Base-by-base conservation (phyloP, 2,797 vertebrate species). In the Sebastes paucispinis region DNA sequence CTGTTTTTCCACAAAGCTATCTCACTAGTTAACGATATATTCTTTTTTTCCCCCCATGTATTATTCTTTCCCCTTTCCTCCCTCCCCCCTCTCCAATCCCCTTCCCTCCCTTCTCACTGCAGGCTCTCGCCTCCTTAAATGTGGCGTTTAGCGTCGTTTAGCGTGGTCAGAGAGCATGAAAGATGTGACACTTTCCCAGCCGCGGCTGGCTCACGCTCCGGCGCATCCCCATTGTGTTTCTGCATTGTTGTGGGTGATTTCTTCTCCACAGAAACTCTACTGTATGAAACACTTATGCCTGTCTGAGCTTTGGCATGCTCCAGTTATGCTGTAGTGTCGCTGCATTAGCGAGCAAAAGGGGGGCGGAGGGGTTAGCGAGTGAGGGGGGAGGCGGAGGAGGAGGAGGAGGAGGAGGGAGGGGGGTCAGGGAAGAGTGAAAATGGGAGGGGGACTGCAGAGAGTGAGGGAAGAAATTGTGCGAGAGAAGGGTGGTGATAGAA, bases 231-330 rank as follows among this genome's bases (percentile, higher is more conserved):
- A 94, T 95, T 96, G 94, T 95, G 92, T 93, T 91, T 89, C 84
- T 86, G 91, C 92, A 94, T 95, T 94, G 95, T 94, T 95, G 93
- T 94, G 91, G 93, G 89, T 89, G 92, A 95, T 93, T 94, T 94
- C 89, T 84, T 87, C 87, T 89, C 88, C 60, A 90, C 92, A 87
- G 89, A 94, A 92, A 90, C 90, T 91, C 91, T 86, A 94, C 94
- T 95, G 94, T 96, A 95, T 96, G 92, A 95, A 94, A 93, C 81
- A 88, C 94, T 95, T 94, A 95, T 96, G 95, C 93, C 95, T 96
- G 95, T 95, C 95, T 96, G 95, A 94, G 95, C 95, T 96, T 96
- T 93, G 93, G 92, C 94, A 96, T 95, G 95, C 96, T 96, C 96
- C 95, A 96, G 95, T 95, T 95, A 91, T 95, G 93, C 88, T 91